Evolutionary conservation across 2,797 vertebrate genomes (phyloP).

Genomic region (Scleropages formosus): DNA sequence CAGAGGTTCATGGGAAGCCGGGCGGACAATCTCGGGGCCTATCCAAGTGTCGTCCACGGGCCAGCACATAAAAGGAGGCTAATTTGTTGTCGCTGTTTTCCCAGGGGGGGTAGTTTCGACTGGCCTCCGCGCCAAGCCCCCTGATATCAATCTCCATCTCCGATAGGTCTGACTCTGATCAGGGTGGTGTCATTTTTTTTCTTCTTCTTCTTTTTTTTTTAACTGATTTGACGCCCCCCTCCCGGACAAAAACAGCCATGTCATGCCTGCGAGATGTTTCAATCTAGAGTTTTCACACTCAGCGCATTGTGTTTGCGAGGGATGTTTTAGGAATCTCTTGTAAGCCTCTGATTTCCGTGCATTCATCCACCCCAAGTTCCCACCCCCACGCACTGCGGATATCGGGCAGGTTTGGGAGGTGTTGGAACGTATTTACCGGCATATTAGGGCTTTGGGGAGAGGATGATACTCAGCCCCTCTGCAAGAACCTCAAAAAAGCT

Average conservation of each 20-base stretch:
- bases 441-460: constrained; percentile 17
- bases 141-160: constrained; percentile 64
- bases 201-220: constrained; percentile 47
- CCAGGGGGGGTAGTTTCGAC: constrained; percentile 75
- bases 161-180: constrained; percentile 55
- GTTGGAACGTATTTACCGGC: constrained; percentile 16
- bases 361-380: constrained; percentile 9
- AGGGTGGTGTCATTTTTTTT: constrained; percentile 48
- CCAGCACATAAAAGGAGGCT: constrained; percentile 77
- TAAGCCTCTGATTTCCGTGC: constrained; percentile 33
- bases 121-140: constrained; percentile 69
- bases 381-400: not conserved
- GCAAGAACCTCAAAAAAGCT: constrained; percentile 33
- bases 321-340: constrained; percentile 20
- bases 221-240: constrained; percentile 41
- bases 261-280: constrained; percentile 68
- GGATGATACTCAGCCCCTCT: too few relatives aligned
- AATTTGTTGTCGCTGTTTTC: constrained; percentile 87
- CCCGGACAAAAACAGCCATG: constrained; percentile 56
- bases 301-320: constrained; percentile 23
- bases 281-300: constrained; percentile 57
- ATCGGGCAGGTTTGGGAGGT: not conserved
- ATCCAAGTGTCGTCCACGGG: constrained; percentile 80
- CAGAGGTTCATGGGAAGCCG: constrained; percentile 80
- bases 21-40: constrained; percentile 75